Conservation (phyloP, 2,797 vertebrate genomes). For the Phataginus tetradactyla region DNA sequence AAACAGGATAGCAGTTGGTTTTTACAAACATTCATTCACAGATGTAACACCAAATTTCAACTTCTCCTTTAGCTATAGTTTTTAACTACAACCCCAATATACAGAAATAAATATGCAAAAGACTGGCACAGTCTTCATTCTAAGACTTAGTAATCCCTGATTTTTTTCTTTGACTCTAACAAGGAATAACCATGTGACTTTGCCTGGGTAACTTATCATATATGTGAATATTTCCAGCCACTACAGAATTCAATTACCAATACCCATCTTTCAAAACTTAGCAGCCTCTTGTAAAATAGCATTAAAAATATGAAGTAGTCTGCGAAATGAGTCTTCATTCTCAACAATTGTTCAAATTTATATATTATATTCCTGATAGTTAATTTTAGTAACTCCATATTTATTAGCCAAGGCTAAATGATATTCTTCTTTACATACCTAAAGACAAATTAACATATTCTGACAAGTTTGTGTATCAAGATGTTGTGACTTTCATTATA, state of each 20-base stretch:
- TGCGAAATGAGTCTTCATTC: background rate
- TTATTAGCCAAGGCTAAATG: background rate
- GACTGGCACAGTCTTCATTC: background rate
- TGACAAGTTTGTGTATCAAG: background rate
- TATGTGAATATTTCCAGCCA: background rate
- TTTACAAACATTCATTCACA: background rate
- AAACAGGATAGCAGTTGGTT: rapidly evolving
- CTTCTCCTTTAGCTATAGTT: background rate
- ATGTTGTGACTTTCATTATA: background rate
- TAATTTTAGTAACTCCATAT: background rate
- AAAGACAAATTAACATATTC: background rate
- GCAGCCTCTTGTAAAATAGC: background rate
- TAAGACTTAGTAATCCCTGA: background rate
- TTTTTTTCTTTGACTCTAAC: background rate
- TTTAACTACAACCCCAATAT: background rate
- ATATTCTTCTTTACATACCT: background rate
- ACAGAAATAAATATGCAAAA: background rate
- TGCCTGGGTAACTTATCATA: background rate
- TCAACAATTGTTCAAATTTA: background rate
- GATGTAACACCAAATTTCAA: background rate
- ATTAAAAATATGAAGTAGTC: background rate
- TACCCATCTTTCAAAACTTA: background rate
- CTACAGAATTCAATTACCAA: background rate
- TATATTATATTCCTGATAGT: background rate
- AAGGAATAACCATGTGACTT: background rate